phyloP scores from a whole-genome alignment of 2,797 vertebrate species.

The Chanos chanos region DNA sequence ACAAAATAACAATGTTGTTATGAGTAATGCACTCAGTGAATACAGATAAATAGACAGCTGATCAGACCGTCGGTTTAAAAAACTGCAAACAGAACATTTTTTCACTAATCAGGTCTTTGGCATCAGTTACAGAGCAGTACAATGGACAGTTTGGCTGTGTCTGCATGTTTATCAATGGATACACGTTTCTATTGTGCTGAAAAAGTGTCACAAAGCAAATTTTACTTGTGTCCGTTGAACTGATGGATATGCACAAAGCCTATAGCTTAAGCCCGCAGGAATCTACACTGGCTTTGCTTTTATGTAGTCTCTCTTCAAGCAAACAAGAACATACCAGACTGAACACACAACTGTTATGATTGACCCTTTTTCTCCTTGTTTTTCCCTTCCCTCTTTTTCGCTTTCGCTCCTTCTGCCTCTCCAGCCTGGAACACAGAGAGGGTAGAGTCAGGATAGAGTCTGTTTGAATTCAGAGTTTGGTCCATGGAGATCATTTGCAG shows the following conservation, averaged over 20 bases:
- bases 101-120: not conserved
- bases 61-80: not conserved
- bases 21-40: too few species aligned
- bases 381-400: constrained; percentile 84
- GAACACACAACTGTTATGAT: constrained; percentile 73
- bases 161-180: constrained; percentile 9
- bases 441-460: not conserved
- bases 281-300: not conserved
- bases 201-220: constrained; percentile 14
- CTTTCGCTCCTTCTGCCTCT: constrained; percentile 79
- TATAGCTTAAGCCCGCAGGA: not conserved
- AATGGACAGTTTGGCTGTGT: constrained; percentile 12
- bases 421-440: constrained; percentile 51
- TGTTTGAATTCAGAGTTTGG: not conserved
- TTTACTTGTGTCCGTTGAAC: constrained; percentile 9
- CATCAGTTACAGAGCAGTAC: constrained; percentile 16
- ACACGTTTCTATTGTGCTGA: not conserved
- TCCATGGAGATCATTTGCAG: not conserved
- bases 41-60: not conserved
- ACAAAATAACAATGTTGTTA: not conserved
- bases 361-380: constrained; percentile 85
- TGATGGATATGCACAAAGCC: not conserved
- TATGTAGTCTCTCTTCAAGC: not conserved
- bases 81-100: constrained; percentile 1
- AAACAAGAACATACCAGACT: constrained; percentile 53